Conservation (phyloP, 2,888 invertebrate species). For the Poecilobothrus nobilitatus region DNA sequence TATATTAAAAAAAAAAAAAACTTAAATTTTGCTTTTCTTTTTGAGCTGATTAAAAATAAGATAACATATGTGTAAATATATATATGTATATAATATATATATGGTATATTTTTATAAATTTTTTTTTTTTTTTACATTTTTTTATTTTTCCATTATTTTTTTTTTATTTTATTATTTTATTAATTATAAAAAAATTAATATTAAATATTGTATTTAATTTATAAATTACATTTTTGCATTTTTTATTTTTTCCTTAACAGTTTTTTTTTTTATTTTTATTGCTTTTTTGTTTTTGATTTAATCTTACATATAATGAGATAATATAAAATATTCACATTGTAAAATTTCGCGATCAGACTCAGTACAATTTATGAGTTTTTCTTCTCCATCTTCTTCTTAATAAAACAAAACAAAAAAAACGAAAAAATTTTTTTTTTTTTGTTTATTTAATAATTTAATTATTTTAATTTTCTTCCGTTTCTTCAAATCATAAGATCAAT, state of each 20-base stretch:
- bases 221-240: not conserved
- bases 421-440: not conserved
- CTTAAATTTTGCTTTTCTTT: no score
- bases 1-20: no score
- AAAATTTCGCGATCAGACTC: not conserved
- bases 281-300: no score
- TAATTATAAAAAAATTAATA: not conserved
- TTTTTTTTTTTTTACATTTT: not conserved
- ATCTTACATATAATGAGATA: conserved; percentile 1
- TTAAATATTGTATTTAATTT: not conserved
- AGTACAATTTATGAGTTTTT: not conserved
- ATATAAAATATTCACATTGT: not conserved
- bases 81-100: no score
- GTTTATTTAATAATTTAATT: no score
- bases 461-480: no score
- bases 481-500: no score
- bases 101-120: no score
- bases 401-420: not conserved
- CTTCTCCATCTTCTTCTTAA: not conserved
- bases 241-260: not conserved
- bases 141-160: no score
- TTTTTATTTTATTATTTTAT: not conserved
- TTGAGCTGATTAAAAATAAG: no score
- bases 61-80: no score
- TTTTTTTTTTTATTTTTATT: not conserved